phyloP scores from a whole-genome alignment of 2,888 invertebrate species.

The Himalopsyche anomala region DNA sequence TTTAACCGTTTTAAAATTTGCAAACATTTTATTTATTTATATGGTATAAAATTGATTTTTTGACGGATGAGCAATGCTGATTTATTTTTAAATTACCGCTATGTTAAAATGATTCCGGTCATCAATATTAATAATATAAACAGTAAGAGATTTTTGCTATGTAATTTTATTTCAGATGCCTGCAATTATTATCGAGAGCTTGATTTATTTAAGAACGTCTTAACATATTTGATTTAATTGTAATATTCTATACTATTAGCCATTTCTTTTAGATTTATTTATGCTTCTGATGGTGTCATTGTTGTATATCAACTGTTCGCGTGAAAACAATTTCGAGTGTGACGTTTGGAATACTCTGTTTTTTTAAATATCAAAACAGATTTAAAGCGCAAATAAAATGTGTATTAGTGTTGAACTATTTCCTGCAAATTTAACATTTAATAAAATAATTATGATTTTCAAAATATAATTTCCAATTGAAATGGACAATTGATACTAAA shows the following conservation, averaged over 20 bases:
- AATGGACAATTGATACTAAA: no score
- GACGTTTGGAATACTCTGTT: not conserved
- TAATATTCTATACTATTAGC: not conserved
- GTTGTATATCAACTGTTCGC: not conserved
- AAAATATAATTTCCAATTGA: no score
- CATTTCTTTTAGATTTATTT: not conserved
- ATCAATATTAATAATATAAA: no score
- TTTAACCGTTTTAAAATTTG: not conserved
- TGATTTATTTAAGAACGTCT: no score
- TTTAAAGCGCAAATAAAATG: conserved; percentile 4
- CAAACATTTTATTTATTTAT: not conserved
- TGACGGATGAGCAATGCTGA: no score
- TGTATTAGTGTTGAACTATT: not conserved
- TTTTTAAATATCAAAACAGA: not conserved
- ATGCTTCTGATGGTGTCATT: not conserved
- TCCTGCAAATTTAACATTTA: not conserved
- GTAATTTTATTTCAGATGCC: no score
- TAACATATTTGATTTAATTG: no score
- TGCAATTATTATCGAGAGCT: no score
- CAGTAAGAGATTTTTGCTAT: no score
- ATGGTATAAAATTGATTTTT: no score
- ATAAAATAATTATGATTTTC: no score
- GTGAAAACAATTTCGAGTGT: not conserved
- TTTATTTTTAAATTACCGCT: not conserved
- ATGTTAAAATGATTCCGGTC: not conserved